These are phyloP conservation scores for Catostylus mosaicus DNA, from an alignment of 30 jellyfish, hydroid and myxozoan genomes.

Conservation along the genomic window DNA sequence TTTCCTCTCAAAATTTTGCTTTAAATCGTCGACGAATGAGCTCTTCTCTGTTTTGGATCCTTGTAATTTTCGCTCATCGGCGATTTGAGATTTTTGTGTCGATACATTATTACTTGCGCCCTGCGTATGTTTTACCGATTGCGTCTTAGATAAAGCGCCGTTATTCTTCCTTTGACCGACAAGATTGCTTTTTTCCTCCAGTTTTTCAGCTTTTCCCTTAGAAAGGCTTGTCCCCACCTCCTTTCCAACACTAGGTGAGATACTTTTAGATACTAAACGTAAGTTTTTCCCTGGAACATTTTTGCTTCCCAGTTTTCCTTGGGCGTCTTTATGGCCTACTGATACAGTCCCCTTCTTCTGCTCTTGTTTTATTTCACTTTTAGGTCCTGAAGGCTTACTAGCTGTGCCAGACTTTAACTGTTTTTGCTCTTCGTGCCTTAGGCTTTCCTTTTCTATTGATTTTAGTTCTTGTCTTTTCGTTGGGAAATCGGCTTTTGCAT, in stretches of 20 bases:
- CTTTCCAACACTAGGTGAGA: too few relatives aligned
- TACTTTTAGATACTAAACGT: too few relatives aligned
- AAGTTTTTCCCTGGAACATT: too few relatives aligned
- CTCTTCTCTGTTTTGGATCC: background rate
- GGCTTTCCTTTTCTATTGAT: background rate
- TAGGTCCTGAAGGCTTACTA: too few relatives aligned
- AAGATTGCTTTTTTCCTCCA: background rate
- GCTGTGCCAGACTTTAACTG: too few relatives aligned
- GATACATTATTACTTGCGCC: background rate
- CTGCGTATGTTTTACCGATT: background rate
- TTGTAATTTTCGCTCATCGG: background rate
- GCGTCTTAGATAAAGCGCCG: background rate
- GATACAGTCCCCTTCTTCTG: too few relatives aligned
- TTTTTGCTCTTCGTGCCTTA: too few relatives aligned
- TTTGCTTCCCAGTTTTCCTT: too few relatives aligned
- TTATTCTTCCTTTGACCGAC: background rate
- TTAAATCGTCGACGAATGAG: background rate
- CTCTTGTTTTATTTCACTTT: too few relatives aligned
- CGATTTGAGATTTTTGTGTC: background rate
- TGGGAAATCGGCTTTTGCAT: background rate
- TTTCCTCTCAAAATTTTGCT: too few relatives aligned
- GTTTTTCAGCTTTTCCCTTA: background rate
- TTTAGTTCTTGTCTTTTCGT: background rate
- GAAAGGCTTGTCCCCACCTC: too few relatives aligned
- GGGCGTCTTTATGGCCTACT: too few relatives aligned